These are phyloP conservation scores for Odocoileus virginianus DNA, from an alignment of 2,113 vertebrate species.

Conservation along the genomic window DNA sequence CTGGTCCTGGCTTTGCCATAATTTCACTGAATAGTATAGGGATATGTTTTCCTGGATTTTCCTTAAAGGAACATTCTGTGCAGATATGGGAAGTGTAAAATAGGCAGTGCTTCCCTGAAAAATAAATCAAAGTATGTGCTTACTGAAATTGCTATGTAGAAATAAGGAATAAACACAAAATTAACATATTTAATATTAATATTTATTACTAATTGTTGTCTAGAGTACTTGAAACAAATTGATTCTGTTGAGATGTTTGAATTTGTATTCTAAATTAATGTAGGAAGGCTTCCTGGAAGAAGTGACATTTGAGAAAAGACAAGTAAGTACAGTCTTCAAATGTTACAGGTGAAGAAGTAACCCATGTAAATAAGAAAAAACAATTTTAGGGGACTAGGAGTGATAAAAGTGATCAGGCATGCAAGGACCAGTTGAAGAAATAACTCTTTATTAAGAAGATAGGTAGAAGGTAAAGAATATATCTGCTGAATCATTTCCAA, in stretches of 20 bases:
- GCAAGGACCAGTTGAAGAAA: not conserved
- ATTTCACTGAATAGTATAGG: not conserved
- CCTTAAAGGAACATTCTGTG: not conserved
- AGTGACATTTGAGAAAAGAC: conserved; percentile 13
- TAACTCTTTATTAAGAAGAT: not conserved
- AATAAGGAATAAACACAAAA: not conserved
- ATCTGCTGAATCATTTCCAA: not conserved
- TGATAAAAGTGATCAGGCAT: not conserved
- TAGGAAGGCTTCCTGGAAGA: not conserved
- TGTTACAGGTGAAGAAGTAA: not conserved
- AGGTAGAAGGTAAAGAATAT: not conserved
- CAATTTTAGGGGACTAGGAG: conserved; percentile 2
- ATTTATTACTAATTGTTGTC: not conserved
- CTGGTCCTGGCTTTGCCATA: not conserved
- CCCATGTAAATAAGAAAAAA: not conserved
- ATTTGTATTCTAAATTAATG: conserved; percentile 18
- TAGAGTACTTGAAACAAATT: not conserved
- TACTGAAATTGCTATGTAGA: not conserved
- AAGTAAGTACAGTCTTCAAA: conserved; percentile 25
- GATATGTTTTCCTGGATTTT: not conserved
- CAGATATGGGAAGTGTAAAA: conserved; percentile 12
- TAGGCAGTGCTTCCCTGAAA: not conserved
- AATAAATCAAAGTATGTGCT: not conserved
- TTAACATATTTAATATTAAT: not conserved
- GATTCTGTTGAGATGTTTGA: not conserved